Evolutionary conservation across 2,113 vertebrate genomes (phyloP).

Genomic region (Aythya baeri): DNA sequence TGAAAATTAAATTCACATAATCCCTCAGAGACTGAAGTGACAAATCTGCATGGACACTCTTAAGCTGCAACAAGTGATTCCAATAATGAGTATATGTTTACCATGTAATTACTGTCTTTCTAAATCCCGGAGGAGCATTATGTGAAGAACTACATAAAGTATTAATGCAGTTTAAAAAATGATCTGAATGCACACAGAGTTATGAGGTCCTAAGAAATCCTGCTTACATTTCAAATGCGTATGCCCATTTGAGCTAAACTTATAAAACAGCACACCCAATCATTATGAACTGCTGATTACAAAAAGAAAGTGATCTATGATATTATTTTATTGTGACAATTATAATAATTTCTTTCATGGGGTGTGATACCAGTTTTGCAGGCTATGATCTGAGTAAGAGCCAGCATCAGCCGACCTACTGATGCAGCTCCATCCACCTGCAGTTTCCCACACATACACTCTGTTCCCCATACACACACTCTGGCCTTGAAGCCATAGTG

Average conservation of each 20-base stretch:
- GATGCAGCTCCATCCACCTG: neutral
- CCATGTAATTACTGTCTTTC: conserved; percentile 28
- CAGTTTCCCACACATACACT: neutral
- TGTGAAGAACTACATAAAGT: neutral
- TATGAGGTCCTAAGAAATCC: conserved; percentile 25
- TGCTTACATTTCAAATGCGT: conserved; percentile 34
- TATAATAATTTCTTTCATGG: neutral
- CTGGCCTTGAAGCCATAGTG: neutral
- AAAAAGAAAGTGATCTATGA: neutral
- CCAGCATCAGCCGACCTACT: accelerated
- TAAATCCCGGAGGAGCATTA: conserved; percentile 15
- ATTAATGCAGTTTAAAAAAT: neutral
- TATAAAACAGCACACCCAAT: neutral
- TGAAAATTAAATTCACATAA: neutral
- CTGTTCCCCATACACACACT: neutral
- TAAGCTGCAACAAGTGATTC: conserved; percentile 36
- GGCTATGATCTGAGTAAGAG: neutral
- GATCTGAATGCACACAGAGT: neutral
- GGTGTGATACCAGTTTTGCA: neutral
- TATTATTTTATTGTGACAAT: neutral
- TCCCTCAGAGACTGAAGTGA: neutral
- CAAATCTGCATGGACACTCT: neutral
- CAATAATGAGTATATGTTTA: conserved; percentile 32
- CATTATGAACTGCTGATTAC: neutral
- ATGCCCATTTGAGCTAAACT: neutral